Evolutionary conservation across 2,797 vertebrate genomes (phyloP), one percentile per base, ranked within the genome.

Genomic region (Anomalospiza imberbis): DNA sequence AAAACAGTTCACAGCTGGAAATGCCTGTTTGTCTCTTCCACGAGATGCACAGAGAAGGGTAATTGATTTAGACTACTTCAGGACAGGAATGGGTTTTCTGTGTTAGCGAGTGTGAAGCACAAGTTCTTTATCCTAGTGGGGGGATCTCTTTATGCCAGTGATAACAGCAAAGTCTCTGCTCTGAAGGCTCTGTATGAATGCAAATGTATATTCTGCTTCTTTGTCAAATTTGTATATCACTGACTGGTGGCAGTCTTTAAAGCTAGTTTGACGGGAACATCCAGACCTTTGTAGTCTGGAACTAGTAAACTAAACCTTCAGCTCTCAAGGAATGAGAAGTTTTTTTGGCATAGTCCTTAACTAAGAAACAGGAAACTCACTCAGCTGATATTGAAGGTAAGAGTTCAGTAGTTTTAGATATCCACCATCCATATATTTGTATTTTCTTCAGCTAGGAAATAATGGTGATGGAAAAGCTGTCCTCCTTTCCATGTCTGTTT

Each of bases 1-100:
- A 95, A 89, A 92, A 44, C 40, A 88, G 70, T 72, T 93, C 88
- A 91, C 89, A 95, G 96, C 94, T 96, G 90, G 96, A 95, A 91
- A 45, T 91, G 86, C 61, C 81, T 89, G 91, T 76, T 94, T 89
- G 86, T 85, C 88, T 96, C 60, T 97, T 94, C 84, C 71, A 87
- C 8, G 0, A 91, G 88, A 74, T 79, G 72, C 62, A 85, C 71
- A 78, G 86, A 70, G 78, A 89, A 91, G 61, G 57, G 26, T 94
- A 96, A 95, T 91, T 96, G 91, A 91, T 94, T 94, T 77, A 62
- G 94, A 94, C 79, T 82, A 70, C 58, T 86, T 91, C 80, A 93
- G 80, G 76, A 70, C 45, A 55, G 72, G 76, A 90, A 78, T 78
- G 80, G 36, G 29, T 34, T 88, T 96, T 91, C 85, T 48, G 19